Percentiles rank a stretch among this genome's conserved stretches.
These are phyloP conservation scores for Colossoma macropomum DNA, from an alignment of 2,113 vertebrate species.

Conservation along the genomic window DNA sequence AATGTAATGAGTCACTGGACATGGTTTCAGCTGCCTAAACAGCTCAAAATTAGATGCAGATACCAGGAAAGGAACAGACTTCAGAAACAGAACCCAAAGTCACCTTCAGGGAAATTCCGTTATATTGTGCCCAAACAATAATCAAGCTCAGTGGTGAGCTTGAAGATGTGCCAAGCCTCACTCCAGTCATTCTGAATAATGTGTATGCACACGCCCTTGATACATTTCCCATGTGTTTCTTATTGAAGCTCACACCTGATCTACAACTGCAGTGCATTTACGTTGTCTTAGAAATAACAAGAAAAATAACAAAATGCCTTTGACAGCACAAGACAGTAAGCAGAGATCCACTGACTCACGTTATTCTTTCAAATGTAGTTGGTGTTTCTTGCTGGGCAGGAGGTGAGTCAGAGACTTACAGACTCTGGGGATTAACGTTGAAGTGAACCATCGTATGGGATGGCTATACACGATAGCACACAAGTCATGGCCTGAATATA, in stretches of 20 bases:
- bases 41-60: conserved; percentile 38
- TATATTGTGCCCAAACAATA: conserved; percentile 36
- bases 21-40: conserved; percentile 35
- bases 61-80: background rate
- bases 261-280: background rate
- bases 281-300: too few relatives aligned
- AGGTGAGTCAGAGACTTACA: too few relatives aligned
- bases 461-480: too few relatives aligned
- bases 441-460: too few relatives aligned
- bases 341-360: too few relatives aligned
- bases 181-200: background rate
- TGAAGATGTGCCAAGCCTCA: background rate
- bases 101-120: conserved; percentile 36
- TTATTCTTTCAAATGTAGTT: too few relatives aligned
- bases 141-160: conserved; percentile 34
- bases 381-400: too few relatives aligned
- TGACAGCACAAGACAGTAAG: too few relatives aligned
- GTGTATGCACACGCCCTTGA: background rate
- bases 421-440: too few relatives aligned
- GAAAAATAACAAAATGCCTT: too few relatives aligned
- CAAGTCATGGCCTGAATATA: too few relatives aligned
- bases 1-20: conserved; percentile 39
- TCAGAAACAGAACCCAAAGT: conserved; percentile 22
- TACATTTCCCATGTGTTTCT: conserved; percentile 21
- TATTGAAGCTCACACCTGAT: conserved; percentile 29